Conservation (phyloP, 2,888 invertebrate genomes). For the Eugnorisma glareosa region DNA sequence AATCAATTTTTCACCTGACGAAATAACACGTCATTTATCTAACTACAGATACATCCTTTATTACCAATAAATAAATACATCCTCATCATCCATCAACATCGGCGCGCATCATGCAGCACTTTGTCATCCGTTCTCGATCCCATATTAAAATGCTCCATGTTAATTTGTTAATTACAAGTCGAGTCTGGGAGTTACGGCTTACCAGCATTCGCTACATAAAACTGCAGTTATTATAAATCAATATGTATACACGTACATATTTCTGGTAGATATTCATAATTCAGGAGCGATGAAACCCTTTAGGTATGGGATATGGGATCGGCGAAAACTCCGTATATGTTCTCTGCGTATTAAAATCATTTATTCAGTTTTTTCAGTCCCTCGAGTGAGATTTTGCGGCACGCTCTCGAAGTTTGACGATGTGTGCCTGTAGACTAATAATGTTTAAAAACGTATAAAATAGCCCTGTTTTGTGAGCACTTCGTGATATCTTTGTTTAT, state of each 20-base stretch:
- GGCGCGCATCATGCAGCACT: conserved; percentile 25
- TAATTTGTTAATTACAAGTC: conserved; percentile 67
- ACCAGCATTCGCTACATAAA: conserved; percentile 67
- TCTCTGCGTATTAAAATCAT: conserved; percentile 72
- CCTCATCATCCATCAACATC: conserved; percentile 50
- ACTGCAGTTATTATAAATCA: conserved; percentile 77
- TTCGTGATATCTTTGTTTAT: conserved; percentile 44
- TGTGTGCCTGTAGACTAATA: conserved; percentile 51
- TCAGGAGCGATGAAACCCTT: conserved; percentile 75
- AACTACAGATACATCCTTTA: conserved; percentile 28
- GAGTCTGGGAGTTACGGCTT: conserved; percentile 61
- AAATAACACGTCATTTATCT: conserved; percentile 31
- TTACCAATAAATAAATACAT: conserved; percentile 49
- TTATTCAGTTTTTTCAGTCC: conserved; percentile 72
- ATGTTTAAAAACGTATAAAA: conserved; percentile 54
- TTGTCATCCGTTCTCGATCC: conserved; percentile 48
- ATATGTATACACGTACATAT: conserved; percentile 58
- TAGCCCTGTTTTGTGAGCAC: conserved; percentile 25
- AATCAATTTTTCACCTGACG: conserved; percentile 10
- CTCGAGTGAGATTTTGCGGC: conserved; percentile 70
- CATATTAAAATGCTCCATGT: conserved; percentile 62
- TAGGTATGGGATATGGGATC: conserved; percentile 61
- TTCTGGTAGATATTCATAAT: conserved; percentile 72
- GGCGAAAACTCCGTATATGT: conserved; percentile 63
- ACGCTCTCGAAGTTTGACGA: conserved; percentile 47